phyloP scores from a whole-genome alignment of 2,888 invertebrate genomes.

The Geophilus truncorum region DNA sequence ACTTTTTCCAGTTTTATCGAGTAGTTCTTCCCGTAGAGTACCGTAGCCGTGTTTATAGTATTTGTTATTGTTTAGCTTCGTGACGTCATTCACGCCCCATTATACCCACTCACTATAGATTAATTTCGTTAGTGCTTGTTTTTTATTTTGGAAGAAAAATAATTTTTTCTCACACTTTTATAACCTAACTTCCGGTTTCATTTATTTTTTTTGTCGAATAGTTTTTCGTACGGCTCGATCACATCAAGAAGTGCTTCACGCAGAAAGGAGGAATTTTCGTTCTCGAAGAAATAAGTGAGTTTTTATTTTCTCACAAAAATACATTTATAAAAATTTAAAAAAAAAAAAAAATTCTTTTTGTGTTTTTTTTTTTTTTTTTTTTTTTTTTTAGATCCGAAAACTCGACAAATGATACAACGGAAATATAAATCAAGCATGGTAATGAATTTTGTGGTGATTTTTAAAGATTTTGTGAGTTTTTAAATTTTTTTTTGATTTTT shows the following conservation, averaged over 20 bases:
- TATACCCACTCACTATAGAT: background rate
- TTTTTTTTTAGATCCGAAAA: constrained; percentile 85
- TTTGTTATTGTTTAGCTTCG: constrained; percentile 6
- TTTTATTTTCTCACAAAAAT: background rate
- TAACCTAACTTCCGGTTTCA: too few species aligned
- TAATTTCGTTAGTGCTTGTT: background rate
- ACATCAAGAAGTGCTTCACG: constrained; percentile 99
- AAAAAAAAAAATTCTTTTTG: background rate
- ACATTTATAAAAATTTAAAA: too few species aligned
- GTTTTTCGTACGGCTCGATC: constrained; percentile 98
- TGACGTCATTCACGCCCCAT: constrained; percentile 3
- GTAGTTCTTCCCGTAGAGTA: background rate
- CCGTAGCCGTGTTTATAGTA: background rate
- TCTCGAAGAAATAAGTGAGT: constrained; percentile 99
- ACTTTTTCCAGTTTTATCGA: background rate
- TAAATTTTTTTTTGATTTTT: constrained; percentile 29
- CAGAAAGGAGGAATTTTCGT: constrained; percentile 99
- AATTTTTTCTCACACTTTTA: too few species aligned
- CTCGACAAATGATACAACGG: constrained; percentile 89
- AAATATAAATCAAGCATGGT: constrained; percentile 98
- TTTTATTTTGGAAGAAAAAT: too few species aligned
- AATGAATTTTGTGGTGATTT: constrained; percentile 52
- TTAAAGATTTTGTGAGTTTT: background rate
- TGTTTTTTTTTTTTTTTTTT: constrained; percentile 37
- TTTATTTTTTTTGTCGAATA: constrained; percentile 57